These are phyloP conservation scores for Trichopria drosophilae DNA, from an alignment of 2,888 invertebrate genomes.

Conservation along the genomic window DNA sequence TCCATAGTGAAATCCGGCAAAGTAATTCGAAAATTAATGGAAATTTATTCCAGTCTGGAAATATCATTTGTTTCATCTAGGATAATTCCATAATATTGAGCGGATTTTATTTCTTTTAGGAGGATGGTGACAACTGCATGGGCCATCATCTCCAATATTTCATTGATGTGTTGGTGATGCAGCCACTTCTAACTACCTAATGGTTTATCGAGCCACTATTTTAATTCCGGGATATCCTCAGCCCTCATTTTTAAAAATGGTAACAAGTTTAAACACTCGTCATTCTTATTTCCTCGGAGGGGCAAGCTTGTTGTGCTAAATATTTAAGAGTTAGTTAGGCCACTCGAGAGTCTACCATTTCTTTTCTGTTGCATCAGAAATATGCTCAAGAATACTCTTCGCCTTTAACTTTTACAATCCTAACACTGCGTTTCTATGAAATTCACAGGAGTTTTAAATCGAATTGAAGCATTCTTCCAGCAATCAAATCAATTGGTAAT, in stretches of 20 bases:
- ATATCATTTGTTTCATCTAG: slow-evolving; percentile 14
- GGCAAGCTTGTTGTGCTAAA: slow-evolving; percentile 21
- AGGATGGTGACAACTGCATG: slow-evolving; percentile 3
- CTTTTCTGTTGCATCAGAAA: slow-evolving; percentile 24
- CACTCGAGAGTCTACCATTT: slow-evolving; percentile 16
- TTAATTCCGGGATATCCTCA: too few species aligned
- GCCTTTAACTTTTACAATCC: slow-evolving; percentile 16
- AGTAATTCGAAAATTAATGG: slow-evolving; percentile 15
- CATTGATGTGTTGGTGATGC: slow-evolving; percentile 9
- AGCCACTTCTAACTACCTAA: too few species aligned
- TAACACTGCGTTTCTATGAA: slow-evolving; percentile 15
- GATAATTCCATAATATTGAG: slow-evolving; percentile 11
- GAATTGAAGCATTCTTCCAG: slow-evolving; percentile 26
- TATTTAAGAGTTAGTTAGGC: slow-evolving; percentile 19
- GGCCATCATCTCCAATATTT: slow-evolving; percentile 11
- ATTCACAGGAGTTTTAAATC: slow-evolving; percentile 20
- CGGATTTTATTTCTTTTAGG: slow-evolving; percentile 6
- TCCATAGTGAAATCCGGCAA: slow-evolving; percentile 6
- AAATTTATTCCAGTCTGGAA: slow-evolving; percentile 19
- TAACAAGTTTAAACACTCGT: slow-evolving; percentile 28
- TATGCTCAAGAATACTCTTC: slow-evolving; percentile 9
- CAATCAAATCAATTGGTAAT: slow-evolving; percentile 23
- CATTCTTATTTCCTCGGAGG: slow-evolving; percentile 16
- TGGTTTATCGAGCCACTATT: too few species aligned
- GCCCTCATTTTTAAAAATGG: slow-evolving; percentile 28